phyloP scores from a whole-genome alignment of 2,113 vertebrate species.

The Corythornis madagascariensis region DNA sequence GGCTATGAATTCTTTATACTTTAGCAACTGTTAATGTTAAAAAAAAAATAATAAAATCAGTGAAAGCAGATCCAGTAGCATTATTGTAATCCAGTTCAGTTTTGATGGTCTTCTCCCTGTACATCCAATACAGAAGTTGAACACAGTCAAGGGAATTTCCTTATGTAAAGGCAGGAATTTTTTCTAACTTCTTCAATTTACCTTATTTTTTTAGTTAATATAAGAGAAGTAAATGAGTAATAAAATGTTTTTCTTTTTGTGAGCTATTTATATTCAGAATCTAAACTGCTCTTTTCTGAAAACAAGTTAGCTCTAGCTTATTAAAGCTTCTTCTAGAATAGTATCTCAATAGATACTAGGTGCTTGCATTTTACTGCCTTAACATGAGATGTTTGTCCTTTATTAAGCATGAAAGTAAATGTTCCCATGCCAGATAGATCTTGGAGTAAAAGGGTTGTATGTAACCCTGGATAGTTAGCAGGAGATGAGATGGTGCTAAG shows the following conservation, averaged over 20 bases:
- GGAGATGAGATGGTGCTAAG: not conserved
- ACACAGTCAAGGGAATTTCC: not conserved
- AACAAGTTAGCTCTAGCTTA: not conserved
- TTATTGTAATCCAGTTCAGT: not conserved
- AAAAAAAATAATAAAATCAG: not conserved
- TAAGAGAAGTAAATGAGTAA: not conserved
- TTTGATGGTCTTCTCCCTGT: not conserved
- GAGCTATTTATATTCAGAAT: not conserved
- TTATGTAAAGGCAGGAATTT: not conserved
- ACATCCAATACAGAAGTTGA: not conserved
- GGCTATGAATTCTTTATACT: not conserved
- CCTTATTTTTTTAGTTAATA: not conserved
- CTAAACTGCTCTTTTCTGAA: not conserved
- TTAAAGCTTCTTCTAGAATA: not conserved
- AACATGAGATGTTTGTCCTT: not conserved
- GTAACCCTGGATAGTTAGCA: not conserved
- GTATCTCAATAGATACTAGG: not conserved
- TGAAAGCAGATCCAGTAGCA: not conserved
- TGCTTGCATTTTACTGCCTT: not conserved
- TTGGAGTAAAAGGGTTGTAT: not conserved
- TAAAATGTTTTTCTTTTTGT: not conserved
- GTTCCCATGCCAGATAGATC: not conserved
- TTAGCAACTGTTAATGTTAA: not conserved
- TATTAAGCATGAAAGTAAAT: conserved; percentile 4
- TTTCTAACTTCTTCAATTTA: not conserved